Base-by-base conservation (phyloP, 2,888 invertebrate genomes). In the Diabrotica balteata region DNA sequence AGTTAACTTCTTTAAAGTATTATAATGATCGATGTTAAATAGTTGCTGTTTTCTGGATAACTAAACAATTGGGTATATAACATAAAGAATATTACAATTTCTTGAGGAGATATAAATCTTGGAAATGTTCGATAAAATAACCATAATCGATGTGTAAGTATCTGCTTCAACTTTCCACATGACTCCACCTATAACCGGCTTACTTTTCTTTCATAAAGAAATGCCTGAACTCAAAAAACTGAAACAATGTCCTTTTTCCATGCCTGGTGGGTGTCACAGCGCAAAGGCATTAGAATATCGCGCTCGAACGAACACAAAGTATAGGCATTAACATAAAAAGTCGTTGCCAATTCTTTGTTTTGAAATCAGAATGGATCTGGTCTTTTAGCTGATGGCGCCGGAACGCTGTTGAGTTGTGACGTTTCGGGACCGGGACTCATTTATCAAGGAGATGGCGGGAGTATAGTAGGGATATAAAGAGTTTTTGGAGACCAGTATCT, bases 291-390 rank as follows among this genome's bases (percentile, higher is more conserved):
- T 72, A 72, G 68, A 67, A 69, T 72, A 67, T 67, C 67, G 57
- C 61, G 69, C 66, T 65, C 49, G 63, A 67, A 65, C 62, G 64
- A 67, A 68, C 70, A 66, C 68, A 68, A 68, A 66, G 66, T 57
- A 68, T 55, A 60, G 62, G 60, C 72, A 72, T 72, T 72, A 70
- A 65, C 72, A 72, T 72, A 67, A 70, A 67, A 70, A 72, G 69
- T 69, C 52, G 65, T 52, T 67, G 71, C 69, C 69, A 71, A 67
- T 69, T 73, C 74, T 74, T 76, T 76, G 75, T 76, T 76, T 74
- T 75, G 70, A 66, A 71, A 74, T 72, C 71, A 66, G 66, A 73
- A 69, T 72, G 70, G 67, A 70, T 70, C 70, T 72, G 67, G 71
- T 68, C 69, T 71, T 74, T 67, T 55, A 60, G 70, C 68, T 57